Evolutionary conservation across 1,140 invertebrate species (phyloP), one percentile per base, ranked within the genome.

Genomic region (Colletes gigas): DNA sequence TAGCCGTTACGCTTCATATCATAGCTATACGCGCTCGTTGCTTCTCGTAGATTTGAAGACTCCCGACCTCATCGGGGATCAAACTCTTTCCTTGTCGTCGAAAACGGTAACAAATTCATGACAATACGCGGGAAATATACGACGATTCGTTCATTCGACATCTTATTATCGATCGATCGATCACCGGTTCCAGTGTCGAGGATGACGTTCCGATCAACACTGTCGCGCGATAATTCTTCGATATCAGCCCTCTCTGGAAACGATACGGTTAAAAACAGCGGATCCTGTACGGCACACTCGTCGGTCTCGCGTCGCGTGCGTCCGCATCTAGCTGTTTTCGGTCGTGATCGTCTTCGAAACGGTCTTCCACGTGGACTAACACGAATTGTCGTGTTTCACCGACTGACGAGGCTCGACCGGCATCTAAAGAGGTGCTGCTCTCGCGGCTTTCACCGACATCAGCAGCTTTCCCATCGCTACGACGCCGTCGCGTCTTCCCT

Each of bases 371-470:
- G 83, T 89, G 85, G 78, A 89, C 88, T 89, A 86, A 54, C 60
- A 74, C 55, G 55, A 82, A 74, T 80, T 81, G 70, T 81, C 44
- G 87, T 82, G 68, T 82, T 77, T 39, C 54, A 52, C 69, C 50
- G 60, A 76, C 82, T 78, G 62, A 17, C 76, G 65, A 80, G 86
- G 66, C 63, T 77, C 83, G 78, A 88, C 86, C 82, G 88, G 67
- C 83, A 87, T 88, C 88, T 87, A 82, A 84, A 72, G 73, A 85
- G 74, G 74, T 81, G 68, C 52, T 63, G 60, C 60, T 6, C 17
- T 67, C 85, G 74, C 85, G 89, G 91, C 91, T 91, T 91, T 92
- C 91, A 91, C 91, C 91, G 74, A 75, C 84, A 65, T 86, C 89
- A 91, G 90, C 89, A 91, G 90, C 91, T 92, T 92, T 92, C 91